These are phyloP conservation scores for Sander vitreus DNA, from an alignment of 2,113 vertebrate species.

Conservation along the genomic window DNA sequence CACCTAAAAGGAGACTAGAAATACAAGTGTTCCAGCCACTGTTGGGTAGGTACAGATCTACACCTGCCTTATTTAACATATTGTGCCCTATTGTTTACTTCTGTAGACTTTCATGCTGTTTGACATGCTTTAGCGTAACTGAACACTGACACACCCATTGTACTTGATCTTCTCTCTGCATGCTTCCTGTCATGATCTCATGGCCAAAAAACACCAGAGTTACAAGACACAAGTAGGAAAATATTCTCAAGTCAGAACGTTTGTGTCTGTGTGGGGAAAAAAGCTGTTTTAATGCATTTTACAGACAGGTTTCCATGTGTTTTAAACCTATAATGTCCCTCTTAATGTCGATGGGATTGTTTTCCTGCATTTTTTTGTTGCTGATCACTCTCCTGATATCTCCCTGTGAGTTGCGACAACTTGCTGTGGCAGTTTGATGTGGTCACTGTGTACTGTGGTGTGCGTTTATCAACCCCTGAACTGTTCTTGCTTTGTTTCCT, in stretches of 20 bases:
- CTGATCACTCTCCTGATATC: neutral
- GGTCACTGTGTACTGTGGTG: neutral
- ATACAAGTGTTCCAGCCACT: neutral
- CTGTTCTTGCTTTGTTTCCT: neutral
- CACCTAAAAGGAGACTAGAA: neutral
- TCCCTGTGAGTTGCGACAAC: conserved; percentile 19
- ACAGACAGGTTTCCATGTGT: neutral
- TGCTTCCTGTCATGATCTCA: neutral
- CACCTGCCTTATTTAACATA: neutral
- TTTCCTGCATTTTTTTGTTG: neutral
- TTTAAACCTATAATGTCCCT: neutral
- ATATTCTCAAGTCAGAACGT: neutral
- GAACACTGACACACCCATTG: neutral
- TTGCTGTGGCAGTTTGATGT: conserved; percentile 16
- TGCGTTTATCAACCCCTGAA: neutral
- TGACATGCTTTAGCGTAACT: too few relatives aligned
- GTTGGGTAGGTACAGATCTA: neutral
- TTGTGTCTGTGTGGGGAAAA: neutral
- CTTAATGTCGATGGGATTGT: neutral
- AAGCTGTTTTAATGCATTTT: neutral
- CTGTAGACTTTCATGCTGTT: too few relatives aligned
- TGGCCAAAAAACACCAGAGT: conserved; percentile 27
- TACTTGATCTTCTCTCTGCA: neutral
- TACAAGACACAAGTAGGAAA: conserved; percentile 35
- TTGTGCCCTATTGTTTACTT: neutral